Conservation (phyloP, 2,797 vertebrate species). For the Lycodopsis pacificus region DNA sequence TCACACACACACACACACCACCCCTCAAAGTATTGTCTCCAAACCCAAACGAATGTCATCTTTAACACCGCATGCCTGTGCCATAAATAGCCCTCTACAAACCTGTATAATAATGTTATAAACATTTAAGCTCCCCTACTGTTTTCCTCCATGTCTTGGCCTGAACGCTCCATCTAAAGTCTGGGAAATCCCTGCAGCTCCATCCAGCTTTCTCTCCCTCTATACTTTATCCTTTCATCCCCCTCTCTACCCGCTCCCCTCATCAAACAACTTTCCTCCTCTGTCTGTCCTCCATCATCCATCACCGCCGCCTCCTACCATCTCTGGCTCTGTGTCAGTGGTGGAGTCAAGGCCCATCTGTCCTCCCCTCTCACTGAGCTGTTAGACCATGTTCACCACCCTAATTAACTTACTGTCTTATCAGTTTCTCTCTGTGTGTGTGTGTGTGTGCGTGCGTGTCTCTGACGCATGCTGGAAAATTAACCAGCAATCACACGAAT, state of each 20-base stretch:
- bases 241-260: constrained; percentile 42
- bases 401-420: constrained; percentile 86
- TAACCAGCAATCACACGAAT: constrained; percentile 40
- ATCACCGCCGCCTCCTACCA: constrained; percentile 70
- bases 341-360: constrained; percentile 84
- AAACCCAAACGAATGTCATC: constrained; percentile 20
- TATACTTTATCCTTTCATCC: constrained; percentile 57
- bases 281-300: constrained; percentile 75
- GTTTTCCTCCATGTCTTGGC: constrained; percentile 19
- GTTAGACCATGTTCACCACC: constrained; percentile 77
- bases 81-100: constrained; percentile 19
- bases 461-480: constrained; percentile 31
- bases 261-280: constrained; percentile 72
- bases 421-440: constrained; percentile 55
- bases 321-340: constrained; percentile 73
- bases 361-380: constrained; percentile 77
- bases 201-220: constrained; percentile 31
- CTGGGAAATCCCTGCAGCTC: constrained; percentile 50
- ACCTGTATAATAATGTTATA: constrained; percentile 23
- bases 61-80: not conserved
- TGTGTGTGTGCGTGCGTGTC: constrained; percentile 33
- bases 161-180: constrained; percentile 35
- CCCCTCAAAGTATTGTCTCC: constrained; percentile 3
- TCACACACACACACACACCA: constrained; percentile 8
- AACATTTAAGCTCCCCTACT: constrained; percentile 30